Percentiles rank a stretch among this genome's conserved stretches.
Conservation (phyloP, 2,888 invertebrate species). For the Tholera decimalis region DNA sequence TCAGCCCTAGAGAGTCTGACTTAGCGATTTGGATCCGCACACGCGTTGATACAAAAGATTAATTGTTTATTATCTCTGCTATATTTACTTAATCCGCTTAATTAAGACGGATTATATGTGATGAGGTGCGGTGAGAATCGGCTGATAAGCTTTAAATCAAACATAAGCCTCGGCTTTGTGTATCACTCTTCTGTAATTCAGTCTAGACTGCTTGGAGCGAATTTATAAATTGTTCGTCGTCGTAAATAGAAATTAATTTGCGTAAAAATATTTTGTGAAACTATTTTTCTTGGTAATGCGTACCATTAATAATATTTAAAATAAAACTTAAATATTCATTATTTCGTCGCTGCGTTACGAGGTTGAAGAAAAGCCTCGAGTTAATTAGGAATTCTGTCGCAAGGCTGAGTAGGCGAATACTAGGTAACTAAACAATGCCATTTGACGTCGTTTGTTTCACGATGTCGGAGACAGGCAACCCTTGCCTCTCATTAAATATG, state of each 20-base stretch:
- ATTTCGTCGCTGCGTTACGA: constrained; percentile 23
- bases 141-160: constrained; percentile 55
- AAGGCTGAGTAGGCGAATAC: constrained; percentile 55
- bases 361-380: constrained; percentile 49
- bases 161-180: constrained; percentile 40
- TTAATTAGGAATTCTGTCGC: constrained; percentile 67
- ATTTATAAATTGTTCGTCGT: constrained; percentile 11
- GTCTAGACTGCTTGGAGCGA: constrained; percentile 22
- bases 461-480: constrained; percentile 68
- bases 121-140: constrained; percentile 38
- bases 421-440: constrained; percentile 68
- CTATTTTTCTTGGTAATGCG: constrained; percentile 25
- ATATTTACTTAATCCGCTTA: constrained; percentile 62
- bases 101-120: constrained; percentile 59
- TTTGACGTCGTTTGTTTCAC: constrained; percentile 66
- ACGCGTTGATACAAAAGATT: constrained; percentile 57
- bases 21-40: constrained; percentile 48
- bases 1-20: constrained; percentile 35
- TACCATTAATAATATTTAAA: constrained; percentile 31
- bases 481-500: constrained; percentile 77
- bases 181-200: constrained; percentile 30
- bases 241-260: constrained; percentile 7
- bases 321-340: constrained; percentile 40
- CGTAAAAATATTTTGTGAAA: constrained; percentile 28
- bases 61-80: constrained; percentile 60